A percentile compares a stretch with the other conserved stretches of the same genome.
phyloP scores from a whole-genome alignment of 2,888 invertebrate genomes.

The Brachypalpus laphriformis region DNA sequence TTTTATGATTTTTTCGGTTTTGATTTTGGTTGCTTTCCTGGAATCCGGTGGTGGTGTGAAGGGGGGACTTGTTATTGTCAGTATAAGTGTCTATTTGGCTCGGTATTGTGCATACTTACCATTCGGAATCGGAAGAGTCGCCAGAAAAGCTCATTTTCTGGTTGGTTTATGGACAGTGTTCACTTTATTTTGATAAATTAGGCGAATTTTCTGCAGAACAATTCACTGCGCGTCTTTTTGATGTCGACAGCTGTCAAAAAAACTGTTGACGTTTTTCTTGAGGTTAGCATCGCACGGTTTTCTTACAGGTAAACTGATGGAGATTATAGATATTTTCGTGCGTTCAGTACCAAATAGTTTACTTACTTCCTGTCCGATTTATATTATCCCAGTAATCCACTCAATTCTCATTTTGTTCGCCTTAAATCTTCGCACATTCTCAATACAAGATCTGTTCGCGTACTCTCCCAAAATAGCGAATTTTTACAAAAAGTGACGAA shows the following conservation, averaged over 20 bases:
- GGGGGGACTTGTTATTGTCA: conserved; percentile 18
- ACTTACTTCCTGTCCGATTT: no score
- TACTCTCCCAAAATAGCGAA: no score
- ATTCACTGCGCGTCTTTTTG: conserved; percentile 41
- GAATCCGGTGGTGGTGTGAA: background rate
- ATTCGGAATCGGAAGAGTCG: conserved; percentile 80
- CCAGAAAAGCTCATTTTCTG: conserved; percentile 79
- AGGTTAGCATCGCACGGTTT: background rate
- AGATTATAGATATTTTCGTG: background rate
- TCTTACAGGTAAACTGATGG: background rate
- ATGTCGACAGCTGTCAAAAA: conserved; percentile 17
- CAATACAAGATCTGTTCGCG: no score
- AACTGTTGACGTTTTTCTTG: conserved; percentile 38
- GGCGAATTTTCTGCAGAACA: conserved; percentile 14
- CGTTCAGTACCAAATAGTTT: background rate
- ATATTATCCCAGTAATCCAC: no score
- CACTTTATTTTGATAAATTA: background rate
- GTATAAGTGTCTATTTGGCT: background rate
- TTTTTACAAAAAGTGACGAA: no score
- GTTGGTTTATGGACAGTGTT: background rate
- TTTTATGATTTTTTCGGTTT: conserved; percentile 74
- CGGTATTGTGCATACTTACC: conserved; percentile 76
- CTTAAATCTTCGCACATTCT: no score
- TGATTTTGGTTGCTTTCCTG: conserved; percentile 79
- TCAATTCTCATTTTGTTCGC: no score